Evolutionary conservation across 1,140 invertebrate genomes (phyloP).

Genomic region (Steinernema khuongi): DNA sequence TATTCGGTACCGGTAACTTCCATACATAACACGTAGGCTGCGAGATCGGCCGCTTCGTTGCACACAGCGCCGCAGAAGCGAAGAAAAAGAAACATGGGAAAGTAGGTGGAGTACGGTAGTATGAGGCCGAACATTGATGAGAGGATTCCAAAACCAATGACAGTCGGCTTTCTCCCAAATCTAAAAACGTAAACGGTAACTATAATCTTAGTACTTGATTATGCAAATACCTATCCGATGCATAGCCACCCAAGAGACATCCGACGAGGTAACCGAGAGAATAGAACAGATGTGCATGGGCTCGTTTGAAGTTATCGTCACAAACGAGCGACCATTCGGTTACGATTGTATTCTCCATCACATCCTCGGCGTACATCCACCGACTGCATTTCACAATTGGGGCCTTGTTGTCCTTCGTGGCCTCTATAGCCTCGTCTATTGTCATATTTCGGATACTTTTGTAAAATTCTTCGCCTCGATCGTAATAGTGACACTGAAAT

Average conservation of each 20-base stretch:
- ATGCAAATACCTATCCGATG: constrained; percentile 44
- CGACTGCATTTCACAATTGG: constrained; percentile 42
- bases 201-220: constrained; percentile 23
- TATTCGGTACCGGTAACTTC: constrained; percentile 56
- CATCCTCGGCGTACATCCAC: constrained; percentile 41
- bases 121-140: constrained; percentile 56
- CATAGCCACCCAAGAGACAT: constrained; percentile 53
- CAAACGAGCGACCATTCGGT: constrained; percentile 58
- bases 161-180: constrained; percentile 49
- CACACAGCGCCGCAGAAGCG: constrained; percentile 57
- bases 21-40: constrained; percentile 59
- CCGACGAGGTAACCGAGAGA: constrained; percentile 56
- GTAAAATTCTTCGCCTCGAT: constrained; percentile 45
- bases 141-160: constrained; percentile 56
- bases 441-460: constrained; percentile 42
- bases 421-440: constrained; percentile 30
- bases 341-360: constrained; percentile 57
- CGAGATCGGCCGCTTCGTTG: constrained; percentile 57
- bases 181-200: constrained; percentile 22
- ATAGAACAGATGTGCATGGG: constrained; percentile 57
- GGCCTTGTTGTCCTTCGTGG: constrained; percentile 22
- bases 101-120: constrained; percentile 56
- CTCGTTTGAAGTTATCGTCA: constrained; percentile 57
- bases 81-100: constrained; percentile 57
- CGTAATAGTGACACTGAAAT: constrained; percentile 54